phyloP scores from a whole-genome alignment of 2,113 vertebrate genomes.

The Sinocyclocheilus maitianheensis region DNA sequence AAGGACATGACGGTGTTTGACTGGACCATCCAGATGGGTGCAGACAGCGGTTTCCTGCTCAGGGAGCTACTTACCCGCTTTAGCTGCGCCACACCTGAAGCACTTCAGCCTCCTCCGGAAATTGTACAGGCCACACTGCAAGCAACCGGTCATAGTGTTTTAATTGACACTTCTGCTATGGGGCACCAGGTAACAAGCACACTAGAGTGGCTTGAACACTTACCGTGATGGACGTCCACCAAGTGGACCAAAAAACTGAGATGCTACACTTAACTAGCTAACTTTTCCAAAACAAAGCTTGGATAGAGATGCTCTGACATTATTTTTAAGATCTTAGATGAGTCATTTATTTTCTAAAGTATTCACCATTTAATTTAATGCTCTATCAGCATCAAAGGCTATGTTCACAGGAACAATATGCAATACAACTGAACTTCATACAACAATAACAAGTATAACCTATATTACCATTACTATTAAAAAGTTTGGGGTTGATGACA shows the following conservation, averaged over 20 bases:
- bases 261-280: neutral
- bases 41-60: constrained; percentile 68
- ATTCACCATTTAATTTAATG: neutral
- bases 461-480: neutral
- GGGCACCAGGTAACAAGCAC: constrained; percentile 66
- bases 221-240: constrained; percentile 63
- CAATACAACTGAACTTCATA: neutral
- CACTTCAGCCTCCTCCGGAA: constrained; percentile 99
- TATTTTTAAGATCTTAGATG: too few species aligned
- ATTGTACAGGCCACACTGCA: constrained; percentile 99
- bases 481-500: neutral
- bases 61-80: constrained; percentile 86
- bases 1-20: neutral
- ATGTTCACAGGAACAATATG: too few species aligned
- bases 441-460: neutral
- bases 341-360: neutral
- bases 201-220: constrained; percentile 65
- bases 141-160: constrained; percentile 80
- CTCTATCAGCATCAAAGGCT: neutral
- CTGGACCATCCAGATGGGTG: constrained; percentile 57
- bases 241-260: constrained; percentile 7
- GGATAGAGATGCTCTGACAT: too few species aligned
- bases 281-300: neutral
- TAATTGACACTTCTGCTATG: constrained; percentile 69
- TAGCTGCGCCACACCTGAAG: constrained; percentile 97